These are phyloP conservation scores for Cryptocephalus primarius DNA, from an alignment of 2,888 invertebrate genomes.

Conservation along the genomic window DNA sequence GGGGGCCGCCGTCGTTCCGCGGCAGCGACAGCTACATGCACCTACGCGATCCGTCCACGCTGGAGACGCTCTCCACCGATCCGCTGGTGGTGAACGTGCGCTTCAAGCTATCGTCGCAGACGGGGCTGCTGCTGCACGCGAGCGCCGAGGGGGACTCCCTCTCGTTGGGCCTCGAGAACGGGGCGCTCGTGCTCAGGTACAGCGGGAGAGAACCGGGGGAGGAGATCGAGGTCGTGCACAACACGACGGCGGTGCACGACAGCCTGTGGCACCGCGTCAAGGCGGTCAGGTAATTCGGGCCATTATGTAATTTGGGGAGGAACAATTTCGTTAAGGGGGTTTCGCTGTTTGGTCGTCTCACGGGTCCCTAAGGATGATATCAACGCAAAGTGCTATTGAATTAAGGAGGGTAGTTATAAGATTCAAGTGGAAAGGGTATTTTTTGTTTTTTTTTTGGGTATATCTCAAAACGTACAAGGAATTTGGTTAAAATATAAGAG, in stretches of 20 bases:
- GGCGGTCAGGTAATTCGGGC: constrained; percentile 56
- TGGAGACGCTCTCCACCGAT: constrained; percentile 74
- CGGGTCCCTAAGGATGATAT: no score
- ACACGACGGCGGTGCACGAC: constrained; percentile 77
- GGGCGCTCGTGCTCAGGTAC: constrained; percentile 65
- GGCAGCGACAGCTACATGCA: constrained; percentile 79
- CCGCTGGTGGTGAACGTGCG: constrained; percentile 81
- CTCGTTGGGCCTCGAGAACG: constrained; percentile 72
- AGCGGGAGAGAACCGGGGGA: constrained; percentile 80
- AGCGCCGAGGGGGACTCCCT: constrained; percentile 72
- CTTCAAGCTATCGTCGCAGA: constrained; percentile 59
- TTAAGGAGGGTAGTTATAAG: no score
- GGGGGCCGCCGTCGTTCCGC: constrained; percentile 64
- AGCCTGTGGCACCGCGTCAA: constrained; percentile 76
- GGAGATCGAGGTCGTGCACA: constrained; percentile 72
- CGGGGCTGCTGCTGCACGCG: constrained; percentile 78
- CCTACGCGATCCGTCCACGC: constrained; percentile 76
- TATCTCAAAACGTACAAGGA: no score
- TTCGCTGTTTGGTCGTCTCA: no score
- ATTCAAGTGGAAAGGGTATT: no score
- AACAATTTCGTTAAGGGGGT: no score
- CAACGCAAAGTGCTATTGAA: no score
- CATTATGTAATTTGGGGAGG: no score
- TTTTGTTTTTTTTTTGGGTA: no score
- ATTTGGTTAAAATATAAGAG: no score